A percentile compares a stretch with the other conserved stretches of the same genome.
Evolutionary conservation across 1,140 invertebrate species (phyloP).

Genomic region (Rhagoletis pomonella): DNA sequence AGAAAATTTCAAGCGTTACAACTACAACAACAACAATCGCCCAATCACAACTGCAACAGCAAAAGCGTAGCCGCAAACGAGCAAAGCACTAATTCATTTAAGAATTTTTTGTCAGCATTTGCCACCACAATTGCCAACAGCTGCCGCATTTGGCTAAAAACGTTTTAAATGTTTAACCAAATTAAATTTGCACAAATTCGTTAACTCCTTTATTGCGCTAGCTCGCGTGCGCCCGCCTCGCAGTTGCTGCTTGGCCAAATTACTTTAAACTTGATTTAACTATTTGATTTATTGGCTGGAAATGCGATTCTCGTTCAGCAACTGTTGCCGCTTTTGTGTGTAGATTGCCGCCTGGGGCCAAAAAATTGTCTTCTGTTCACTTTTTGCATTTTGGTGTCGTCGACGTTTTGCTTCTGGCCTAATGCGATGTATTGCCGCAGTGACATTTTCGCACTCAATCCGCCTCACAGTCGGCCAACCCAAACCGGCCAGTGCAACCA

Average conservation of each 20-base stretch:
- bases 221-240: neutral
- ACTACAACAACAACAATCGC: neutral
- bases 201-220: neutral
- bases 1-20: neutral
- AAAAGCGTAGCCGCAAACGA: neutral
- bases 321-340: neutral
- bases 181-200: slow-evolving; percentile 42
- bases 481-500: neutral
- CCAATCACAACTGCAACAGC: neutral
- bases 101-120: slow-evolving; percentile 38
- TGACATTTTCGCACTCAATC: slow-evolving; percentile 46
- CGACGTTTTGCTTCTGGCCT: neutral
- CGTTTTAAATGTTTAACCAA: slow-evolving; percentile 42
- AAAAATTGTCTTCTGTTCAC: neutral
- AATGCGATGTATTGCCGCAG: neutral
- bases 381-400: neutral
- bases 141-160: slow-evolving; percentile 41
- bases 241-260: slow-evolving; percentile 27
- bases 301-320: slow-evolving; percentile 3
- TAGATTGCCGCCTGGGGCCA: neutral
- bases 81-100: slow-evolving; percentile 15
- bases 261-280: slow-evolving; percentile 25
- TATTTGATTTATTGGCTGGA: slow-evolving; percentile 50
- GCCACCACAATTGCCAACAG: neutral
- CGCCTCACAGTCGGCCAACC: neutral